A percentile compares a stretch with the other conserved stretches of the same genome.
phyloP scores from a whole-genome alignment of 2,888 invertebrate genomes.

The Portevinia maculata region DNA sequence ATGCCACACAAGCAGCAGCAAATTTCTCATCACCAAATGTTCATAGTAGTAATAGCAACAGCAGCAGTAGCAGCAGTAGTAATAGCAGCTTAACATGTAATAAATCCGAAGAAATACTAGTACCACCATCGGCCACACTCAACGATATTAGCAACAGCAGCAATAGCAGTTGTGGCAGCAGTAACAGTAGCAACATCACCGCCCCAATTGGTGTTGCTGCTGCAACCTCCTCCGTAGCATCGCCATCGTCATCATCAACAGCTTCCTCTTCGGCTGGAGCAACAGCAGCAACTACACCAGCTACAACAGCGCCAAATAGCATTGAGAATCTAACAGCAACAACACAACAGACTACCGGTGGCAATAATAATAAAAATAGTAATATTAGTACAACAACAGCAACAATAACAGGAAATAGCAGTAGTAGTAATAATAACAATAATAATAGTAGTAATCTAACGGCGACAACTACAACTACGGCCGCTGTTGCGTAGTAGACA shows the following conservation, averaged over 20 bases:
- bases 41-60: conserved; percentile 81
- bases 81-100: conserved; percentile 68
- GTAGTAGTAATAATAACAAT: conserved; percentile 63
- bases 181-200: conserved; percentile 69
- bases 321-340: conserved; percentile 58
- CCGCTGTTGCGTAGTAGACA: conserved; percentile 83
- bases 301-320: conserved; percentile 75
- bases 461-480: conserved; percentile 80
- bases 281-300: conserved; percentile 76
- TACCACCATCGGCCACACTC: conserved; percentile 68
- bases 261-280: conserved; percentile 68
- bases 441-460: conserved; percentile 75
- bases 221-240: conserved; percentile 47
- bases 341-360: conserved; percentile 31
- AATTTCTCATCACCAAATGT: conserved; percentile 73
- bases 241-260: conserved; percentile 76
- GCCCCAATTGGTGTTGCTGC: conserved; percentile 53
- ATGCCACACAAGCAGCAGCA: conserved; percentile 55
- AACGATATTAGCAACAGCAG: conserved; percentile 75
- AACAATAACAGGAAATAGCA: conserved; percentile 71
- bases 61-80: conserved; percentile 79
- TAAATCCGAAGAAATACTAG: conserved; percentile 70
- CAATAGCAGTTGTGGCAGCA: conserved; percentile 75
- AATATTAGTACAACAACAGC: conserved; percentile 72
- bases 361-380: conserved; percentile 65